Evolutionary conservation across 2,113 vertebrate species (phyloP).

Genomic region (Centropus unirufus): DNA sequence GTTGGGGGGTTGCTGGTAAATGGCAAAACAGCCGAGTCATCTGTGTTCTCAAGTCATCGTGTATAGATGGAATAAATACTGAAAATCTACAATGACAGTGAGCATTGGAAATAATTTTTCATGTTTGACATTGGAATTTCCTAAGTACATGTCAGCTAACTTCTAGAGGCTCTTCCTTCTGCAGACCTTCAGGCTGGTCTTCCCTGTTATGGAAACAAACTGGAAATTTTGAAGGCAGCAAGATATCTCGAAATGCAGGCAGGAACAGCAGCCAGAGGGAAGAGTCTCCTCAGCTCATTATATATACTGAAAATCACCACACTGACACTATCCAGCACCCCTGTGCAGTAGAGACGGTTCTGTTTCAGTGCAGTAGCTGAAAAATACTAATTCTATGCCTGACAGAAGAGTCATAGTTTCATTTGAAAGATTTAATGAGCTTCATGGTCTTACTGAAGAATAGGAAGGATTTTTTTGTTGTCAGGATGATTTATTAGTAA

Average conservation of each 20-base stretch:
- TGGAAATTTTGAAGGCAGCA: background rate
- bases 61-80: background rate
- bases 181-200: background rate
- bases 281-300: background rate
- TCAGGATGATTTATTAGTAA: slow-evolving; percentile 64
- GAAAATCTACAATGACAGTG: background rate
- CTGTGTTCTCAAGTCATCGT: background rate
- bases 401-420: background rate
- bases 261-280: background rate
- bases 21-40: background rate
- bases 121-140: background rate
- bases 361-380: background rate
- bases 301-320: background rate
- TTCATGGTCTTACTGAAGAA: slow-evolving; percentile 40
- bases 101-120: background rate
- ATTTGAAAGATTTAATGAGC: background rate
- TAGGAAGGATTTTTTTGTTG: slow-evolving; percentile 8
- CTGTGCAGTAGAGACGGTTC: background rate
- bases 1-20: background rate
- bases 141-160: background rate
- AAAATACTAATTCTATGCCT: background rate
- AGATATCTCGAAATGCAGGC: background rate
- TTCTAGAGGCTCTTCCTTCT: background rate
- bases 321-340: background rate
- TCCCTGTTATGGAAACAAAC: background rate